Evolutionary conservation across 2,888 invertebrate genomes (phyloP).

Genomic region (Lasioglossum lativentre): DNA sequence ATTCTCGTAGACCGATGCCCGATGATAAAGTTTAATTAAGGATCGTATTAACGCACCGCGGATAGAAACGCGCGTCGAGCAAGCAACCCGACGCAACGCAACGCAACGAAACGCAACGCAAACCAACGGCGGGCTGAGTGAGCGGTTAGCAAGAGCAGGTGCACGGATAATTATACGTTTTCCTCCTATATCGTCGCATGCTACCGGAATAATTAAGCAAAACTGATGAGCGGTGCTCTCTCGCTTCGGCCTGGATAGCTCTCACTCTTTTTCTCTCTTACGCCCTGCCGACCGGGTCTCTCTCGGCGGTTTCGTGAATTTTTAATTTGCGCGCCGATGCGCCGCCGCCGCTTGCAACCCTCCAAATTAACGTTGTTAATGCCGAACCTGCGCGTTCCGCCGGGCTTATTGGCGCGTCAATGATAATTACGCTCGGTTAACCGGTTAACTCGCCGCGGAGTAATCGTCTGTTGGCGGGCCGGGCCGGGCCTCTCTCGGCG

Average conservation of each 20-base stretch:
- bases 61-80: conserved; percentile 32
- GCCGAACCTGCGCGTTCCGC: conserved; percentile 27
- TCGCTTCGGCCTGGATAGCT: not conserved
- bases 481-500: no score
- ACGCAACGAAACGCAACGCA: no score
- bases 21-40: conserved; percentile 74
- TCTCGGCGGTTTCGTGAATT: conserved; percentile 58
- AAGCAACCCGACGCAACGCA: conserved; percentile 25
- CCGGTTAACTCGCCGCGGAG: conserved; percentile 34
- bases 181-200: conserved; percentile 72
- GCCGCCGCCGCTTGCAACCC: conserved; percentile 17
- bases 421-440: conserved; percentile 57
- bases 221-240: conserved; percentile 65
- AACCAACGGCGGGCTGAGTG: conserved; percentile 65
- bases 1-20: conserved; percentile 56
- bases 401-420: conserved; percentile 39
- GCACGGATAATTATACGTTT: conserved; percentile 76
- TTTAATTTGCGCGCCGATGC: conserved; percentile 60
- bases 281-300: not conserved
- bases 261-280: not conserved
- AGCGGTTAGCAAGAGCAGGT: conserved; percentile 76
- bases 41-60: conserved; percentile 69
- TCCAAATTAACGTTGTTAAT: conserved; percentile 60
- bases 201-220: conserved; percentile 75
- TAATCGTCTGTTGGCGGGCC: conserved; percentile 37